Conservation (phyloP, 1,140 invertebrate species). For the Venustaconcha ellipsiformis region DNA sequence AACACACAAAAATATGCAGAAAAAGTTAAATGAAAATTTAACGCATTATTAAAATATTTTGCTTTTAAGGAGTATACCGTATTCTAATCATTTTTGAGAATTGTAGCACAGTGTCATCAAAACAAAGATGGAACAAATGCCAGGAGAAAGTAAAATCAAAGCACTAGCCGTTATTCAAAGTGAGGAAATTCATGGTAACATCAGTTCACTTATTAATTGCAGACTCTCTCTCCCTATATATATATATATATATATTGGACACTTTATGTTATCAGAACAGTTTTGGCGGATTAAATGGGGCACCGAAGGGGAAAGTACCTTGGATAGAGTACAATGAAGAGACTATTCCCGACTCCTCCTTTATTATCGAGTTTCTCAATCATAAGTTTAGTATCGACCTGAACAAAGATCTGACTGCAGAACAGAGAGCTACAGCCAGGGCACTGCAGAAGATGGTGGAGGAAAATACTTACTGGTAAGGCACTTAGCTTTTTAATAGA, state of each 20-base stretch:
- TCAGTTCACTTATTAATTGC: background rate
- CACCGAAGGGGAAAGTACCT: conserved; percentile 42
- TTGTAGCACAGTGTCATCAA: no score
- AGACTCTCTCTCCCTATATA: background rate
- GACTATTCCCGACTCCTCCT: conserved; percentile 64
- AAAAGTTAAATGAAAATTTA: no score
- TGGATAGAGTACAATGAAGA: conserved; percentile 69
- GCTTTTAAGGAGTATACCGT: no score
- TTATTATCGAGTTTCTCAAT: conserved; percentile 64
- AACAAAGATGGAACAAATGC: no score
- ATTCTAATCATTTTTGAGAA: no score
- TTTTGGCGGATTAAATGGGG: conserved; percentile 15
- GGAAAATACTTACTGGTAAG: conserved; percentile 64
- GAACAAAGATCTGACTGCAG: conserved; percentile 35
- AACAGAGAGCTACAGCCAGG: conserved; percentile 41
- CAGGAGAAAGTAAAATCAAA: no score
- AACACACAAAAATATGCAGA: no score
- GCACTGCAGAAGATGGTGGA: conserved; percentile 61
- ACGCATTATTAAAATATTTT: no score
- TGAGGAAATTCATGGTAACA: no score
- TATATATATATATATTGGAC: background rate
- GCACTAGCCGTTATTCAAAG: no score
- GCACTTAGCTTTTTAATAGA: background rate
- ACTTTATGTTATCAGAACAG: conserved; percentile 8
- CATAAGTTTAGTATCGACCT: conserved; percentile 52